Conservation (phyloP, 2,888 invertebrate species). For the Aphodius granarius region DNA sequence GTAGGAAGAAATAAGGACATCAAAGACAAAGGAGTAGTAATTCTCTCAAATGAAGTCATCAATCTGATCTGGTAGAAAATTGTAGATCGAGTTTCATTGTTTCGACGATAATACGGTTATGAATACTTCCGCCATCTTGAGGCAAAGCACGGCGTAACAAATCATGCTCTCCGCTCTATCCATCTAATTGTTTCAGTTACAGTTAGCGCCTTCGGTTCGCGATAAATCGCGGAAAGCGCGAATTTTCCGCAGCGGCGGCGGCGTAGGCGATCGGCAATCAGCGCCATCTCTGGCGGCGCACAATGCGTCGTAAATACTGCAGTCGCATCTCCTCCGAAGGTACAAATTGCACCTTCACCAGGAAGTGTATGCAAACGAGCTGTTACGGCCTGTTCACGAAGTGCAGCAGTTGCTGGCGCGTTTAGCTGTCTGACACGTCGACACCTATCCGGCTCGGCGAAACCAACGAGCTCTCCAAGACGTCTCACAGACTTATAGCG, state of each 20-base stretch:
- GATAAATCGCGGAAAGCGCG: slow-evolving; percentile 2
- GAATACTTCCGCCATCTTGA: slow-evolving; percentile 2
- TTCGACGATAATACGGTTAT: slow-evolving; percentile 7
- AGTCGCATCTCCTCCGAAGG: background rate
- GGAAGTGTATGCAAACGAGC: background rate
- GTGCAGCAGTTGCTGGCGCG: background rate
- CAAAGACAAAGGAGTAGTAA: too few species aligned
- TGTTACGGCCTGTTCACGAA: background rate
- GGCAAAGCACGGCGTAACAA: slow-evolving; percentile 6
- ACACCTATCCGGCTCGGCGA: background rate
- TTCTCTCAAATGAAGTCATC: background rate
- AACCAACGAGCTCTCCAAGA: background rate
- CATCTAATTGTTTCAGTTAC: slow-evolving; percentile 9
- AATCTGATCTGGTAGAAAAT: slow-evolving; percentile 4
- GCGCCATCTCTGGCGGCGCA: background rate
- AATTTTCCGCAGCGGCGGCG: background rate
- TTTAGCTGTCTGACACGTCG: background rate
- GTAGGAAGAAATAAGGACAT: too few species aligned
- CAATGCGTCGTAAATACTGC: slow-evolving; percentile 12
- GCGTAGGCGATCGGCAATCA: background rate
- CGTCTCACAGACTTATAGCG: slow-evolving; percentile 5
- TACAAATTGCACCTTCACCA: background rate
- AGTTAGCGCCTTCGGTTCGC: slow-evolving; percentile 9
- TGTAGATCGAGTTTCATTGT: slow-evolving; percentile 8
- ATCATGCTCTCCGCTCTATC: background rate